Conservation (phyloP, 2,888 invertebrate genomes). For the Microdon myrmicae region DNA sequence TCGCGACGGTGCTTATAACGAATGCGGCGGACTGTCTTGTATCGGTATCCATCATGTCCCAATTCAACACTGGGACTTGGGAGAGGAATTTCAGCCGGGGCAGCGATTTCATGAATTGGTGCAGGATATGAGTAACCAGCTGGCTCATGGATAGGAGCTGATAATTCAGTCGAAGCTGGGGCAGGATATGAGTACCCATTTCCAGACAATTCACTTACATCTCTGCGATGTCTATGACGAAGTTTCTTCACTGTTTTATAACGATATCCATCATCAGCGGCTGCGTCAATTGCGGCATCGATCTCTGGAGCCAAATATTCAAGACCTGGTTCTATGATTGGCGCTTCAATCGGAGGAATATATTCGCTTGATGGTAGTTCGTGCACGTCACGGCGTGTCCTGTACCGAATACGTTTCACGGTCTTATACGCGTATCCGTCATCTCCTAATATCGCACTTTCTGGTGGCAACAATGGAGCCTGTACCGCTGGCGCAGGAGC, state of each 20-base stretch:
- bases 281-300: not conserved
- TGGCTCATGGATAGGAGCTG: slow-evolving; percentile 54
- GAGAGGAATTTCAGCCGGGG: slow-evolving; percentile 23
- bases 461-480: slow-evolving; percentile 12
- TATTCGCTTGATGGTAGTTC: slow-evolving; percentile 35
- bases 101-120: slow-evolving; percentile 1
- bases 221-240: slow-evolving; percentile 61
- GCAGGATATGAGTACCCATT: slow-evolving; percentile 18
- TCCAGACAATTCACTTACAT: slow-evolving; percentile 62
- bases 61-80: slow-evolving; percentile 1
- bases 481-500: slow-evolving; percentile 21
- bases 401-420: slow-evolving; percentile 45
- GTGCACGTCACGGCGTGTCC: slow-evolving; percentile 52
- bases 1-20: too few species aligned
- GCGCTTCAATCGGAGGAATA: slow-evolving; percentile 22
- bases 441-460: slow-evolving; percentile 25
- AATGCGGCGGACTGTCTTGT: slow-evolving; percentile 53
- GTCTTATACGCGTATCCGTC: slow-evolving; percentile 54
- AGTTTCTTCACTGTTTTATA: slow-evolving; percentile 53
- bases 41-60: slow-evolving; percentile 61
- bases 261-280: slow-evolving; percentile 41
- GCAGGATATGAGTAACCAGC: slow-evolving; percentile 18
- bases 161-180: slow-evolving; percentile 10
- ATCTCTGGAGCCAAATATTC: slow-evolving; percentile 4
- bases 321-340: slow-evolving; percentile 7